Conservation (phyloP, 2,888 invertebrate genomes). For the Exocentrus adspersus region DNA sequence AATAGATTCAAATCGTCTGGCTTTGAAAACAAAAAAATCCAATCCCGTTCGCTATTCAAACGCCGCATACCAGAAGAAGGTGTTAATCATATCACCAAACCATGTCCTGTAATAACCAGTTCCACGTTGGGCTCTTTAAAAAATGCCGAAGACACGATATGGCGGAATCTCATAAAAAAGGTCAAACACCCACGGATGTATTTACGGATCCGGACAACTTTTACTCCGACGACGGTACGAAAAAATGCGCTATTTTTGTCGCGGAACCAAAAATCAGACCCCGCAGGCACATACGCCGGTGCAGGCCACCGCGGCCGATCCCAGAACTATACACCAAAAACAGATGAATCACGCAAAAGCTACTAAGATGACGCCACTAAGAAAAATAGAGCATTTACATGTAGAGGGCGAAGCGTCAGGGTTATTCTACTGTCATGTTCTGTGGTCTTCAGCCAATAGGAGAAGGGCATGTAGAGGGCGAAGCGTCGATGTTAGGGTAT, state of each 20-base stretch:
- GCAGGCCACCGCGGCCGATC: too few relatives aligned
- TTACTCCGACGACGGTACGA: constrained; percentile 10
- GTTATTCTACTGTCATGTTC: too few relatives aligned
- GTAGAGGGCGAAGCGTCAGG: too few relatives aligned
- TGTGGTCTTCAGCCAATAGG: too few relatives aligned
- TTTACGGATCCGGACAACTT: constrained; percentile 16
- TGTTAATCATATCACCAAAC: constrained; percentile 6
- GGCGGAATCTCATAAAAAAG: constrained; percentile 23
- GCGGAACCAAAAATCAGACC: not conserved
- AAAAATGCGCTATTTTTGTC: constrained; percentile 25
- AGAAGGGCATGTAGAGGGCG: too few relatives aligned
- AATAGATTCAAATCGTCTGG: too few relatives aligned
- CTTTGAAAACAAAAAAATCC: not conserved
- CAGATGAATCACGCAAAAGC: too few relatives aligned
- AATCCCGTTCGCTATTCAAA: constrained; percentile 4
- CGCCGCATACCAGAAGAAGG: too few relatives aligned
- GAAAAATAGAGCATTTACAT: too few relatives aligned
- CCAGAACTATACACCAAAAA: too few relatives aligned
- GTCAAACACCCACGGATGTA: constrained; percentile 26
- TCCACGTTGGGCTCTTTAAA: constrained; percentile 23
- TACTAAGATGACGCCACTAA: too few relatives aligned
- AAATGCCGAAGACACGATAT: constrained; percentile 5
- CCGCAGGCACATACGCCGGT: not conserved
- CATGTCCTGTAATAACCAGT: constrained; percentile 28
- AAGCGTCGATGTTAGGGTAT: too few relatives aligned